Base-by-base conservation (phyloP, 2,113 vertebrate genomes). In the Aspidoscelis tigris region DNA sequence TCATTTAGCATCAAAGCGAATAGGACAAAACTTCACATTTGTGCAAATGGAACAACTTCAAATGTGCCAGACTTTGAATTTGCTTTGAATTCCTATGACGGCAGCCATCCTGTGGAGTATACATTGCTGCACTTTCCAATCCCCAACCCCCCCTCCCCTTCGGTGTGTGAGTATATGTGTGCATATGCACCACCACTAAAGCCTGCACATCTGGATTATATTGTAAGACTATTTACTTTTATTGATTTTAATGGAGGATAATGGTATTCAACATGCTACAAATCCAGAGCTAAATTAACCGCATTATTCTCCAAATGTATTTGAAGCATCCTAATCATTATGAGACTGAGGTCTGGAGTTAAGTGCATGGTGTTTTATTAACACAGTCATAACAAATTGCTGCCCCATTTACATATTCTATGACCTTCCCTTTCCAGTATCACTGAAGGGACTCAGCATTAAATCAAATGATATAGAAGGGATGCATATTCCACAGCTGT, bases 351-450 rank as follows among this genome's bases (percentile, higher is more conserved):
- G 22, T 70, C 74, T 26, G 12, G 22, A 53, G 26, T 47, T 68
- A 78, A 78, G 58, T 78, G 41, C 69, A 73, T 53, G n/a, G 26
- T 55, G 61, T 72, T 58, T 33, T 73, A 68, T n/a, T 78, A 84
- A 78, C 33, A 81, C 5, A 81, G 58, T 26, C 83, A 84, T 12
- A 18, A 55, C n/a, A 78, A 72, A 72, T 61, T 78, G 53, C 33
- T 65, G 26, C 43, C 44, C 43, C 44, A 64, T n/a, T 64, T 71
- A 33, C 68, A 72, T 71, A 20, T 50, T 10, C 69, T 3, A 50
- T 72, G 55, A 78, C 55, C 55, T 50, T 84, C 24, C 44, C 20
- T 41, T 61, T 64, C 41, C 43, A 61, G 24, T 16, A 44, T 24
- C 26, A 58, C 41, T 44, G 66, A 50, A 55, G 41, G 68, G 47